These are phyloP conservation scores for Molossus molossus DNA, from an alignment of 2,797 vertebrate genomes.

Conservation along the genomic window DNA sequence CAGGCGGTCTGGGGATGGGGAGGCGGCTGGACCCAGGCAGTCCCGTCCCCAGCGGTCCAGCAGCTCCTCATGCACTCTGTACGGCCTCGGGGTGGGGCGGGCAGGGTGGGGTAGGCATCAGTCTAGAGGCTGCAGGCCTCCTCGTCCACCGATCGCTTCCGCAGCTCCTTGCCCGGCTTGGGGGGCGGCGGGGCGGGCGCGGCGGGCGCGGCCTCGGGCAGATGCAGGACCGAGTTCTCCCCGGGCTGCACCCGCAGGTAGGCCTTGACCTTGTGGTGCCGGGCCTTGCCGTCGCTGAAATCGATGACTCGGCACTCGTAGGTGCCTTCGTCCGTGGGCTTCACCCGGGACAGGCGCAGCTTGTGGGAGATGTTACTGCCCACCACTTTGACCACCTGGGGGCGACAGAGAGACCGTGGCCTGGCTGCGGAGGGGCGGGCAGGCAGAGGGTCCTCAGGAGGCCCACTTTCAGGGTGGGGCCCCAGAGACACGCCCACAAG, in stretches of 20 bases:
- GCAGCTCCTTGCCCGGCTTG: slow-evolving; percentile 92
- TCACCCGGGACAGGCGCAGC: slow-evolving; percentile 96
- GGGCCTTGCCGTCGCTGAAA: slow-evolving; percentile 93
- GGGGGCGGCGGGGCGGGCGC: slow-evolving; percentile 86
- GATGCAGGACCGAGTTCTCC: slow-evolving; percentile 85
- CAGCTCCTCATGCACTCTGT: slow-evolving; percentile 81
- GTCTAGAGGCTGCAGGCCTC: slow-evolving; percentile 92
- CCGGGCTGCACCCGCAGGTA: slow-evolving; percentile 94
- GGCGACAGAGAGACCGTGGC: slow-evolving; percentile 77
- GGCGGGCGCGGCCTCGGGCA: slow-evolving; percentile 88
- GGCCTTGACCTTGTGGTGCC: slow-evolving; percentile 95
- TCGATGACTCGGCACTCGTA: slow-evolving; percentile 98
- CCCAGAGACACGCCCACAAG: not conserved
- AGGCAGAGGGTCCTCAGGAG: accelerated
- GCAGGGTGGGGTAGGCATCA: not conserved
- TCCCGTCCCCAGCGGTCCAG: slow-evolving; percentile 38
- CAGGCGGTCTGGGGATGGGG: slow-evolving; percentile 49
- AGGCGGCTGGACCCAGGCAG: slow-evolving; percentile 57
- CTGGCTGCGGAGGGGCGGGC: accelerated
- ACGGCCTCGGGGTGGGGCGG: not conserved
- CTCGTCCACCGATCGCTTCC: slow-evolving; percentile 91
- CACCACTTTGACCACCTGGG: slow-evolving; percentile 97
- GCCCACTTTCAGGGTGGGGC: too few species aligned
- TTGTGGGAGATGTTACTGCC: slow-evolving; percentile 99
- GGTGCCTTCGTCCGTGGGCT: slow-evolving; percentile 95